A percentile compares a stretch with the other conserved stretches of the same genome.
These are phyloP conservation scores for Brachyhypopomus gauderio DNA, from an alignment of 2,113 vertebrate species.

Conservation along the genomic window DNA sequence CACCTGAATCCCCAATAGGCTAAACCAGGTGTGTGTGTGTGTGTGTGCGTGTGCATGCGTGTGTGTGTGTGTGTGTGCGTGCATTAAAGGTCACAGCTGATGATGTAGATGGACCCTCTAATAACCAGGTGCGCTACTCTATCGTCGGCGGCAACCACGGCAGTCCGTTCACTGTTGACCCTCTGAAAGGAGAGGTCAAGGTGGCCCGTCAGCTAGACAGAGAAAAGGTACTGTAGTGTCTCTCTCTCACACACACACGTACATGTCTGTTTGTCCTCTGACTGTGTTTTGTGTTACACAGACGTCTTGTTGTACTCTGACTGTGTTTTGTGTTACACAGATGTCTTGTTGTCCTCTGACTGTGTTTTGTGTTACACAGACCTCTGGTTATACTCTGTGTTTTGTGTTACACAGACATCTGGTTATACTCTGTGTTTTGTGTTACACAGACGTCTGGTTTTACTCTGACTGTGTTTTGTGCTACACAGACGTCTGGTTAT, in stretches of 20 bases:
- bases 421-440: too few relatives aligned
- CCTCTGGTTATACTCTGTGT: conserved; percentile 88
- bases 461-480: neutral
- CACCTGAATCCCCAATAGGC: conserved; percentile 14
- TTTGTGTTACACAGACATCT: too few relatives aligned
- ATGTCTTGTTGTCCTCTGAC: neutral
- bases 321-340: neutral
- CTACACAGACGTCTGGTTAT: conserved; percentile 81
- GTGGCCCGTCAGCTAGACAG: conserved; percentile 90
- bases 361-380: conserved; percentile 34
- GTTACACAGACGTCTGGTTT: neutral
- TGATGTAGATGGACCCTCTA: conserved; percentile 87
- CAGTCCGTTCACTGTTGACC: conserved; percentile 90
- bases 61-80: conserved; percentile 43
- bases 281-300: too few relatives aligned
- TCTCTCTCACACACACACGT: neutral
- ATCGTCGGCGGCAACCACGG: conserved; percentile 92
- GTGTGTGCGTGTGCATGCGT: conserved; percentile 38
- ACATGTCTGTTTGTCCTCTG: too few relatives aligned
- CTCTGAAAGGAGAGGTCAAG: conserved; percentile 85
- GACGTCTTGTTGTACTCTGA: too few relatives aligned
- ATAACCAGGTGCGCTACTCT: conserved; percentile 84
- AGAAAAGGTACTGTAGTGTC: conserved; percentile 78
- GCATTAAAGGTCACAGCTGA: conserved; percentile 86
- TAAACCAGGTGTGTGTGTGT: conserved; percentile 37